Evolutionary conservation across 2,113 vertebrate genomes (phyloP).

Genomic region (Notarius quadriscutis): DNA sequence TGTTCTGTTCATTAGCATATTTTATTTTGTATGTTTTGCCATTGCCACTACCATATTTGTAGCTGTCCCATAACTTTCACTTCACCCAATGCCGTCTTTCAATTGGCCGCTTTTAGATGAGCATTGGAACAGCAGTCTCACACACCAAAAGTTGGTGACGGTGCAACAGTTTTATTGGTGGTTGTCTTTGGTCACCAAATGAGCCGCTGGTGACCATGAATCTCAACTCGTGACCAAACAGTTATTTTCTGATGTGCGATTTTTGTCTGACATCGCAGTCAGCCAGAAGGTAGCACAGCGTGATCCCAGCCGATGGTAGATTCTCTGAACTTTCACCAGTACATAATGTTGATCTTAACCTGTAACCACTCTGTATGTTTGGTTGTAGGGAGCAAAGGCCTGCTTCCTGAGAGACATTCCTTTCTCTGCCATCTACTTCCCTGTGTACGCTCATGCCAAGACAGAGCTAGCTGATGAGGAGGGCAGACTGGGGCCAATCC

Average conservation of each 20-base stretch:
- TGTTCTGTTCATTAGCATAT: neutral
- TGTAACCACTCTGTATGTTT: slow-evolving; percentile 8
- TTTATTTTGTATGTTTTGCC: neutral
- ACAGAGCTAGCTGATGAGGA: slow-evolving; percentile 83
- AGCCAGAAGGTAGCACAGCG: neutral
- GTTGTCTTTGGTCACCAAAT: neutral
- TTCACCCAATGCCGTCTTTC: neutral
- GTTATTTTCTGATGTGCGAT: neutral
- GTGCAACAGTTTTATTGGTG: neutral
- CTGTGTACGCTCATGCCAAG: slow-evolving; percentile 93
- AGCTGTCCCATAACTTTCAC: neutral
- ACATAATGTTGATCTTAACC: neutral
- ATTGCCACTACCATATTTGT: neutral
- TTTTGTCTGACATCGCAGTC: neutral
- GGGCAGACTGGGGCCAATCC: slow-evolving; percentile 84
- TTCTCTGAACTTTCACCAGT: neutral
- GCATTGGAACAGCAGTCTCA: neutral
- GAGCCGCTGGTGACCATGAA: neutral
- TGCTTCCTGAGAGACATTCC: slow-evolving; percentile 99
- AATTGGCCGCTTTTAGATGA: neutral
- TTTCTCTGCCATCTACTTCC: slow-evolving; percentile 99
- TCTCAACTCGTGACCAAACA: neutral
- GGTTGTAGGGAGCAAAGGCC: slow-evolving; percentile 92
- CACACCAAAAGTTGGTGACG: neutral
- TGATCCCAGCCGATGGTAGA: neutral